Evolutionary conservation across 2,888 invertebrate genomes (phyloP).

Genomic region (Drepana falcataria): DNA sequence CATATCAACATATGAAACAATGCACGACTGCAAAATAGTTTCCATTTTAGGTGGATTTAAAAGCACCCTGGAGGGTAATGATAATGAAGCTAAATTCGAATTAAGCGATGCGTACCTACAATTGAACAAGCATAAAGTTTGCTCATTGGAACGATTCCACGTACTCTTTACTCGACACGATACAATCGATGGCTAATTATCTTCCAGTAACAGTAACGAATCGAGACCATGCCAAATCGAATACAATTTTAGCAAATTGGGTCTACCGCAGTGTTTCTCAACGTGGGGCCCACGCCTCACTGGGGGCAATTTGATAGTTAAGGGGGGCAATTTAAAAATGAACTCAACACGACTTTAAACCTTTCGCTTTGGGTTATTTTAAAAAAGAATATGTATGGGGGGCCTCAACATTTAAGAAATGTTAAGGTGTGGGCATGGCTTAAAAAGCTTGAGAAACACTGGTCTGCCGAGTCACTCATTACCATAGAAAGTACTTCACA

Average conservation of each 20-base stretch:
- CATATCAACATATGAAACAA: too few relatives aligned
- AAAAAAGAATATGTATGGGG: too few relatives aligned
- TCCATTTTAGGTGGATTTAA: too few relatives aligned
- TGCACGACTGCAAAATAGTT: too few relatives aligned
- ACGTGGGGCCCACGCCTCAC: too few relatives aligned
- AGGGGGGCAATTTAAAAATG: too few relatives aligned
- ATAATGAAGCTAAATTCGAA: background rate
- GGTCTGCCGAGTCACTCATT: constrained; percentile 1
- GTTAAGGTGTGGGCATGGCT: too few relatives aligned
- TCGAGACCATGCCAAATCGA: background rate
- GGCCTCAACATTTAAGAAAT: too few relatives aligned
- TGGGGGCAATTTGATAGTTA: too few relatives aligned
- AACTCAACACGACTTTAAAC: too few relatives aligned
- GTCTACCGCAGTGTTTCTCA: background rate
- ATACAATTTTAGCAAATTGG: background rate
- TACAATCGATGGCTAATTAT: background rate
- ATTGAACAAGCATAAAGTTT: background rate
- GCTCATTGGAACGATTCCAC: background rate
- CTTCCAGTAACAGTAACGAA: background rate
- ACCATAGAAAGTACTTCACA: constrained; percentile 1
- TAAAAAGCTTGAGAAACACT: too few relatives aligned
- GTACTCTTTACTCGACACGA: background rate
- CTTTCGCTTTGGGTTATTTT: too few relatives aligned
- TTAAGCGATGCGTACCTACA: background rate
- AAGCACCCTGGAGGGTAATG: background rate